These are phyloP conservation scores for Octonoba sinensis DNA, from an alignment of 2,888 invertebrate species.

Conservation along the genomic window DNA sequence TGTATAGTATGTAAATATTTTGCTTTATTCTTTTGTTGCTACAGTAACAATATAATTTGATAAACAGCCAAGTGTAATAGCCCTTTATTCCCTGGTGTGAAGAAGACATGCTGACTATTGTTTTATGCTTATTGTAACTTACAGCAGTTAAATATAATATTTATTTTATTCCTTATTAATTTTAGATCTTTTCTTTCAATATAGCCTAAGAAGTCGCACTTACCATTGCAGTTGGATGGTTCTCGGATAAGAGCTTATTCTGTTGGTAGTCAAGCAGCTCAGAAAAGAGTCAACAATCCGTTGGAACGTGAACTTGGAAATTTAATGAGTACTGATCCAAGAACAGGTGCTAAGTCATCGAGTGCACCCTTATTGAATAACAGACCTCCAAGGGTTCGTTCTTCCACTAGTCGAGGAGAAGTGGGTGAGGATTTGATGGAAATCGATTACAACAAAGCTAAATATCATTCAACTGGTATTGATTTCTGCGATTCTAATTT, in stretches of 20 bases:
- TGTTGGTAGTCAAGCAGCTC: slow-evolving; percentile 78
- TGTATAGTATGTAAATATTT: no score
- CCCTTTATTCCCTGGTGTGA: no score
- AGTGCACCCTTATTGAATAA: slow-evolving; percentile 61
- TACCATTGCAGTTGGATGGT: slow-evolving; percentile 53
- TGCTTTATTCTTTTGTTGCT: no score
- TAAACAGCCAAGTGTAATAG: no score
- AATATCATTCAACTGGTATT: slow-evolving; percentile 36
- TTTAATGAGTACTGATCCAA: slow-evolving; percentile 50
- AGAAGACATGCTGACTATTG: background rate
- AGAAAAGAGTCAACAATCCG: slow-evolving; percentile 25
- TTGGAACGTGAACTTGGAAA: slow-evolving; percentile 43
- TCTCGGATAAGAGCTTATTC: slow-evolving; percentile 81
- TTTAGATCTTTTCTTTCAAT: background rate
- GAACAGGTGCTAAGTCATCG: slow-evolving; percentile 57
- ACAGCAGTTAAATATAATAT: background rate
- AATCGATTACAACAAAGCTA: slow-evolving; percentile 68
- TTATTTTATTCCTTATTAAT: background rate
- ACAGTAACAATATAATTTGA: no score
- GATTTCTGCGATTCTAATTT: slow-evolving; percentile 52
- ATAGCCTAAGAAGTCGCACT: slow-evolving; percentile 56
- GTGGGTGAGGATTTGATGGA: slow-evolving; percentile 70
- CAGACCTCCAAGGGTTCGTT: slow-evolving; percentile 46
- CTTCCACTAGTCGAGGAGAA: slow-evolving; percentile 67
- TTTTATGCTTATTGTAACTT: background rate